These are phyloP conservation scores for Meiosimyza platycephala DNA, from an alignment of 2,888 invertebrate genomes.

Conservation along the genomic window DNA sequence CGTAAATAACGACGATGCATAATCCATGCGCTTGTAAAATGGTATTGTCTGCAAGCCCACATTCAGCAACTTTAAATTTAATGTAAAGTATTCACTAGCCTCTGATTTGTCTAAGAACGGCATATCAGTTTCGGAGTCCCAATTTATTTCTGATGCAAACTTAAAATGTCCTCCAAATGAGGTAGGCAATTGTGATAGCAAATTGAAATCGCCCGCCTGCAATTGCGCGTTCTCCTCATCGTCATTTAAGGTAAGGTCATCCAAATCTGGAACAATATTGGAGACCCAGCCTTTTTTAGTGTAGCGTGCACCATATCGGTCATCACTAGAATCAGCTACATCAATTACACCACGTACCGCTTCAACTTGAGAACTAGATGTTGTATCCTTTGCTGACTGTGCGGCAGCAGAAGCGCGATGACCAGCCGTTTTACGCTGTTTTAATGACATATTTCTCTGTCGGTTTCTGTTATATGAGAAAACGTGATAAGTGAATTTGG, in stretches of 20 bases:
- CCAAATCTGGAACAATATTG: conserved; percentile 20
- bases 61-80: conserved; percentile 66
- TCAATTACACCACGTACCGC: conserved; percentile 60
- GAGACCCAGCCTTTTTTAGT: conserved; percentile 48
- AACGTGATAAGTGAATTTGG: conserved; percentile 40
- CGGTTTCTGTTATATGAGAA: too few relatives aligned
- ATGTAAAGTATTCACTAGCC: conserved; percentile 65
- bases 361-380: conserved; percentile 56
- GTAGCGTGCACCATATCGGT: conserved; percentile 52
- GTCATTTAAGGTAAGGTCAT: conserved; percentile 46
- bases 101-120: conserved; percentile 58
- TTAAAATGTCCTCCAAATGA: conserved; percentile 65
- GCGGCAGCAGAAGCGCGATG: conserved; percentile 8
- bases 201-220: conserved; percentile 64
- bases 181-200: conserved; percentile 62
- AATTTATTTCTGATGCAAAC: conserved; percentile 67
- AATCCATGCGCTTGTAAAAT: conserved; percentile 67
- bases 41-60: conserved; percentile 68
- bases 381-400: conserved; percentile 43
- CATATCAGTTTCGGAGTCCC: conserved; percentile 60
- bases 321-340: conserved; percentile 65
- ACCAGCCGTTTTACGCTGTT: conserved; percentile 41
- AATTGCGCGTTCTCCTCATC: conserved; percentile 58
- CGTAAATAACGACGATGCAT: conserved; percentile 64
- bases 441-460: neutral